Conservation (phyloP, 1,140 invertebrate genomes). For the Drosophila bocqueti region DNA sequence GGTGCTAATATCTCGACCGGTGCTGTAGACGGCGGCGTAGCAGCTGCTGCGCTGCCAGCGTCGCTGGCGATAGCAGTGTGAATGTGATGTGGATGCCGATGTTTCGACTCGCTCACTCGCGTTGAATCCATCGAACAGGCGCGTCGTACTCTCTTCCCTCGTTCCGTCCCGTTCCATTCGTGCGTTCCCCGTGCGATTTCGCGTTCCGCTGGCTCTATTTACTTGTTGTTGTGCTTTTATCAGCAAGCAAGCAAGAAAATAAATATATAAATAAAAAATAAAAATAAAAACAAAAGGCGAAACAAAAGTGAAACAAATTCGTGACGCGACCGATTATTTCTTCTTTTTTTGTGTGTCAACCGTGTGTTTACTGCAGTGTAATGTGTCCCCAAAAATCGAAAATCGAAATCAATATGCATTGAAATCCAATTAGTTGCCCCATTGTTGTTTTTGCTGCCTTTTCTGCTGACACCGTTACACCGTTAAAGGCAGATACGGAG, state of each 20-base stretch:
- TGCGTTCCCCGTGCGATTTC: constrained; percentile 29
- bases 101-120: constrained; percentile 70
- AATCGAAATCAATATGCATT: constrained; percentile 45
- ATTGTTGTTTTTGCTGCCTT: constrained; percentile 28
- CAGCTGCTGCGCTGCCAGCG: constrained; percentile 37
- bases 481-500: constrained; percentile 1
- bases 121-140: constrained; percentile 79
- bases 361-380: constrained; percentile 59
- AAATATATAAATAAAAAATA: constrained; percentile 27
- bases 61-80: constrained; percentile 25
- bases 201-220: constrained; percentile 31
- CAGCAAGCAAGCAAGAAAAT: constrained; percentile 20
- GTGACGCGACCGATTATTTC: constrained; percentile 38
- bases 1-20: background rate
- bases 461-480: constrained; percentile 16
- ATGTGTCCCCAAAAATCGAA: constrained; percentile 32
- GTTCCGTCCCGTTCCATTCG: constrained; percentile 52
- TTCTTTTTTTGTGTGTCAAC: constrained; percentile 52
- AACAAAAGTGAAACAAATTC: constrained; percentile 54
- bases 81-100: constrained; percentile 42
- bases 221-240: constrained; percentile 38
- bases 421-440: constrained; percentile 31
- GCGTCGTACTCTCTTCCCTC: constrained; percentile 74
- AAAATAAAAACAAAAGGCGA: constrained; percentile 14
- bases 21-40: constrained; percentile 27